Conservation (phyloP, 2,797 vertebrate species). For the Malurus splendens region DNA sequence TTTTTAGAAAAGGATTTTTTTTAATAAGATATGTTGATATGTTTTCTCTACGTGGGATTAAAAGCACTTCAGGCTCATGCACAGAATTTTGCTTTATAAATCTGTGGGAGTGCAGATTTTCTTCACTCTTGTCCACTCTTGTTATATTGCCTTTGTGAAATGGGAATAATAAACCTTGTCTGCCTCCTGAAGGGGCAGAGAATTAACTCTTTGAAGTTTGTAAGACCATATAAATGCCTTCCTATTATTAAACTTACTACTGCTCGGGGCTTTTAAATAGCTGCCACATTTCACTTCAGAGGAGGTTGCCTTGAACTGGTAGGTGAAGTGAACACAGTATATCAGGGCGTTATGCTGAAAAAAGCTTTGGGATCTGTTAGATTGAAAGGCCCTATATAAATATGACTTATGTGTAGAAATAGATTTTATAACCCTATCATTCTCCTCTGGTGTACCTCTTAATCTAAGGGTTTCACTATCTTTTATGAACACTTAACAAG, state of each 20-base stretch:
- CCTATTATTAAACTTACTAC: constrained; percentile 41
- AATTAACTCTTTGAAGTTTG: constrained; percentile 62
- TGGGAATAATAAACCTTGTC: constrained; percentile 59
- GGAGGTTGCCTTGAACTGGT: constrained; percentile 35
- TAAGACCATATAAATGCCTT: constrained; percentile 51
- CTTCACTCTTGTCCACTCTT: constrained; percentile 50
- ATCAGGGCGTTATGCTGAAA: constrained; percentile 1
- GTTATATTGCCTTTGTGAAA: constrained; percentile 59
- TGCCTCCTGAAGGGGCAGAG: constrained; percentile 46
- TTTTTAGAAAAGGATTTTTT: constrained; percentile 32
- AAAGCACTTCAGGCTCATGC: constrained; percentile 44
- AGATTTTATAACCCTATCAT: constrained; percentile 39
- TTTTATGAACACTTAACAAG: constrained; percentile 39
- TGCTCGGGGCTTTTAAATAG: constrained; percentile 34
- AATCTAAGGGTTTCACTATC: constrained; percentile 27
- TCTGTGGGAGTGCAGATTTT: constrained; percentile 49
- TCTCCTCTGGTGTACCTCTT: constrained; percentile 37
- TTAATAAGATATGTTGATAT: constrained; percentile 44
- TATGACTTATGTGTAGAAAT: constrained; percentile 39
- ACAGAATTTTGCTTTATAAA: constrained; percentile 17
- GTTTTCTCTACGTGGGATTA: constrained; percentile 40
- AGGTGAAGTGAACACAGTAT: constrained; percentile 21
- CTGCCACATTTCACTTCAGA: constrained; percentile 54
- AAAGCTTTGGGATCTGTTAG: constrained; percentile 3
- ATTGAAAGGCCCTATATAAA: constrained; percentile 53